Evolutionary conservation across 2,797 vertebrate genomes (phyloP).

Genomic region (Pangasius sanitwongsei): DNA sequence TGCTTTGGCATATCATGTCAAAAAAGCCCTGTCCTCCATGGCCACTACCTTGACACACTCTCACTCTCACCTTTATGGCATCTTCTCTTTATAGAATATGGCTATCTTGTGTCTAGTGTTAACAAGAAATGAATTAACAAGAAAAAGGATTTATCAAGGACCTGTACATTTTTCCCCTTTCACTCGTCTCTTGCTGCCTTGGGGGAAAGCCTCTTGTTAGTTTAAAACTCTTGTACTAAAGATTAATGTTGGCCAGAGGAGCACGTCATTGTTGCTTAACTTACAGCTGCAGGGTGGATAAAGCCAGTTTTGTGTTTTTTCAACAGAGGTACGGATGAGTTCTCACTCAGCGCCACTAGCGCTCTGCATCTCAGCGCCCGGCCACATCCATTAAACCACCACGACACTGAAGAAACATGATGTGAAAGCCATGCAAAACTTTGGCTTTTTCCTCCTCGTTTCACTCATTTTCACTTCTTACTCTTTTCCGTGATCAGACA

Average conservation of each 20-base stretch:
- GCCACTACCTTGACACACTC: neutral
- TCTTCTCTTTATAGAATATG: conserved; percentile 13
- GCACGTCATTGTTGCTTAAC: conserved; percentile 80
- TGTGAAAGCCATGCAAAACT: conserved; percentile 41
- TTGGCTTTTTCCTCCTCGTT: conserved; percentile 49
- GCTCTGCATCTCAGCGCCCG: conserved; percentile 34
- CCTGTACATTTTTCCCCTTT: conserved; percentile 52
- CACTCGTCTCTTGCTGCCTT: conserved; percentile 52
- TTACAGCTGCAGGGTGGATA: conserved; percentile 67
- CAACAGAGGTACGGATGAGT: conserved; percentile 74
- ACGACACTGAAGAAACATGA: conserved; percentile 40
- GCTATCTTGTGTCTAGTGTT: conserved; percentile 21
- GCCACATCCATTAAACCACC: conserved; percentile 46
- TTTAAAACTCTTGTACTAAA: conserved; percentile 79
- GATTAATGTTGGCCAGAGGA: conserved; percentile 78
- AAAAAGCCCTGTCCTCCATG: conserved; percentile 15
- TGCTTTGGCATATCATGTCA: conserved; percentile 64
- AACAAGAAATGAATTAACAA: conserved; percentile 29
- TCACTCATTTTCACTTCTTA: conserved; percentile 48
- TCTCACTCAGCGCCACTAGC: conserved; percentile 37
- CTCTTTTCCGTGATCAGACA: conserved; percentile 50
- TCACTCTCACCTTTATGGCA: neutral
- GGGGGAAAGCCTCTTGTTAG: conserved; percentile 76
- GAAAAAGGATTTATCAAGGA: conserved; percentile 21
- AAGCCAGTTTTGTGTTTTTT: conserved; percentile 75